Evolutionary conservation across 2,113 vertebrate species (phyloP), one percentile per base, ranked within the genome.

Genomic region (Hemiprocne comata): DNA sequence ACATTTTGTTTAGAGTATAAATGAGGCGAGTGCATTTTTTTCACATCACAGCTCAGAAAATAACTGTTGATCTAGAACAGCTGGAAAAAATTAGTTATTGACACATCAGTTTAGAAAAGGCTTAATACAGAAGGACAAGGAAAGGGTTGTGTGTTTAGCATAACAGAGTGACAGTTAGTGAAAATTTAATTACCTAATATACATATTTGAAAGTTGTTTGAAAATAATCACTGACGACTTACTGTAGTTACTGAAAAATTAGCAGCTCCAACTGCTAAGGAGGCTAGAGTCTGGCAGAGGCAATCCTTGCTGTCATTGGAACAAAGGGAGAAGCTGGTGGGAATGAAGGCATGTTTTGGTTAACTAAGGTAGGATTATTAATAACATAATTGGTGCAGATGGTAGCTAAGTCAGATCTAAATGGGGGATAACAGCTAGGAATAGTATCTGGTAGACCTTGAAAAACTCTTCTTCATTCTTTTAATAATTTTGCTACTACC

Each of bases 121-220:
- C n/a, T 83, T 96, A 96, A 95, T 85, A 79, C 14, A 79, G 71
- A 85, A 66, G 36, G 87, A 95, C 81, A 95, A 72, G 66, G 21
- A 95, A 94, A 85, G 36, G n/a, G 28, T 55, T 82, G 81, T 55
- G 69, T 80, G 54, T 82, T 93, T 92, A 90, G 50, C 90, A 93
- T 85, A 94, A 79, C 50, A 73, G 61, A 93, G 20, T 82, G 89
- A 76, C 71, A 85, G 40, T 81, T 84, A 58, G 10, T 85, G 87
- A 54, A 94, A 94, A 80, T 91, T 79, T 95, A 96, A 95, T 94
- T 91, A 94, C n/a, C 87, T 93, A 79, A 95, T 93, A 89, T 87
- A 58, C 89, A 83, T 87, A 75, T 93, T 83, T 58, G 36, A 94
- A 91, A 96, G 78, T 87, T 89, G 64, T 60, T 85, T 77, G 87